Evolutionary conservation across 2,797 vertebrate species (phyloP), one percentile per base, ranked within the genome.

Genomic region (Cephalopachus bancanus): DNA sequence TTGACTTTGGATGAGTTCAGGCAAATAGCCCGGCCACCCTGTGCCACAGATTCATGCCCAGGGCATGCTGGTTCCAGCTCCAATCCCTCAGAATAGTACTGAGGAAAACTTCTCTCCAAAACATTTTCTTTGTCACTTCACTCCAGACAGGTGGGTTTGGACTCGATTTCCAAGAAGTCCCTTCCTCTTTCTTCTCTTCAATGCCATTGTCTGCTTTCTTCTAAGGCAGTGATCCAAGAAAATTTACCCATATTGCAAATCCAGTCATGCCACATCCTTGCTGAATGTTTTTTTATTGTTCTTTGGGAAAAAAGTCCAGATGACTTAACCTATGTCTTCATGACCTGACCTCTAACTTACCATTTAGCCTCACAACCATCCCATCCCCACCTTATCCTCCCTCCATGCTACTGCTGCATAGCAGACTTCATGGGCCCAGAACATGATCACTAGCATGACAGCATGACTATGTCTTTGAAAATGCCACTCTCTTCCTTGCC

Each of bases 1-100:
- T 89, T 94, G 79, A 89, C 33, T 87, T 67, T 51, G 76, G 55
- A 62, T 95, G 88, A 94, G 24, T 75, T 90, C 57, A 67, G 51
- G 79, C 65, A 62, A 91, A 75, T 5, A 69, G n/a, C n/a, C 57
- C 51, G 72, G 57, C 49, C 19, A 65, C 85, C 64, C 37, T 57
- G 28, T 60, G 51, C 20, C 17, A 55, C 22, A 64, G 51, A 49
- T 55, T 79, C 9, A 17, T 49, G 12, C 55, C 30, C 49, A 81
- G 78, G 49, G 51, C 67, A 3, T 1, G 17, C 28, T 8, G 33
- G 51, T 49, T 91, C 74, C 84, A 67, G 10, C 55, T 22, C 57
- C 53, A 1, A 62, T 19, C 55, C n/a, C 37, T 33, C 37, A 93
- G 37, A 37, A 55, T 51, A 65, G 65, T 1, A 20, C 22, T 5